A percentile compares a stretch with the other conserved stretches of the same genome.
These are phyloP conservation scores for Diloba caeruleocephala DNA, from an alignment of 2,888 invertebrate genomes.

Conservation along the genomic window DNA sequence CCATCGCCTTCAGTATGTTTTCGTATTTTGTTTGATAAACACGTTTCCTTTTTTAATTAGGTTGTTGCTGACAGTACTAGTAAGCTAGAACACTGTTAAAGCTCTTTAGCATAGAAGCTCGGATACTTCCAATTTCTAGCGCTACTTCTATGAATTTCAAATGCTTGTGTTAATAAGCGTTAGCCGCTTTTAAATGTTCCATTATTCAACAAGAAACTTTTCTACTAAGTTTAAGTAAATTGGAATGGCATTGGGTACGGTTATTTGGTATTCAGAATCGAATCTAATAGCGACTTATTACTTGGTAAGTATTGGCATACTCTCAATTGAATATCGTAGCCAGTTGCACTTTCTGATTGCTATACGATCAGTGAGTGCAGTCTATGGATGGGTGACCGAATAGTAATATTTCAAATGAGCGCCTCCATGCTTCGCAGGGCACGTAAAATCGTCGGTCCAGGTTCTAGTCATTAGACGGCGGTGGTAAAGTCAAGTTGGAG, in stretches of 20 bases:
- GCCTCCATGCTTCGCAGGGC: too few relatives aligned
- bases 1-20: too few relatives aligned
- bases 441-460: too few relatives aligned
- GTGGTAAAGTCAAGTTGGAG: too few relatives aligned
- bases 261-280: constrained; percentile 30
- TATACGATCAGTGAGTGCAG: too few relatives aligned
- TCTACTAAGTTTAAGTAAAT: constrained; percentile 24
- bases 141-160: constrained; percentile 42
- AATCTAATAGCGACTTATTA: constrained; percentile 15
- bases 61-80: constrained; percentile 3
- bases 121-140: constrained; percentile 37
- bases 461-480: too few relatives aligned
- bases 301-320: not conserved
- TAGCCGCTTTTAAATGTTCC: constrained; percentile 33
- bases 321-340: too few relatives aligned
- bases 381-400: too few relatives aligned
- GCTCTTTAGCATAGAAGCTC: constrained; percentile 31
- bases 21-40: too few relatives aligned
- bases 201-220: constrained; percentile 38
- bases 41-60: too few relatives aligned
- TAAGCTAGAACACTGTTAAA: constrained; percentile 14
- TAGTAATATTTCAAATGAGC: too few relatives aligned
- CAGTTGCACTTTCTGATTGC: too few relatives aligned
- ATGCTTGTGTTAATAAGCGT: constrained; percentile 28
- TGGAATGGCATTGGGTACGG: constrained; percentile 2